phyloP scores from a whole-genome alignment of 2,113 vertebrate species.

The Ammodytes marinus region DNA sequence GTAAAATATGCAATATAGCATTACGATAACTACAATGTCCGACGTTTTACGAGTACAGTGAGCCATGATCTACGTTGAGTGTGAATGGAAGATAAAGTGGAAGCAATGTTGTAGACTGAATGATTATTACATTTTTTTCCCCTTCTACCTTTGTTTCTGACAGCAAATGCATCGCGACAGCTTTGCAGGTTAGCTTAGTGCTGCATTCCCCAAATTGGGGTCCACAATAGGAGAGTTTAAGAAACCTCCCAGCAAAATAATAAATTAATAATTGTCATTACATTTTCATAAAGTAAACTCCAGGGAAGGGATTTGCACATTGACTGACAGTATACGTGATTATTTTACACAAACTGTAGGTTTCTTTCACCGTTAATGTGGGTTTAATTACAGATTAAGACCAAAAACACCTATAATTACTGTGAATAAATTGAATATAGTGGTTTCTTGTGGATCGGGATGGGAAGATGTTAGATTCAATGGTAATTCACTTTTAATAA shows the following conservation, averaged over 20 bases:
- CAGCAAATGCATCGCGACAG: not conserved
- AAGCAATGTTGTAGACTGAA: not conserved
- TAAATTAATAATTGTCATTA: slow-evolving; percentile 35
- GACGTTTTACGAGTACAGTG: too few relatives aligned
- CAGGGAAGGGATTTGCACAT: not conserved
- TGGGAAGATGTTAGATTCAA: too few relatives aligned
- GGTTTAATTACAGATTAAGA: not conserved
- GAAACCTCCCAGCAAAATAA: not conserved
- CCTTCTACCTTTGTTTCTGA: not conserved
- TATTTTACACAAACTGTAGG: not conserved
- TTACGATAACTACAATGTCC: too few relatives aligned
- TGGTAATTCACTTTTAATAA: too few relatives aligned
- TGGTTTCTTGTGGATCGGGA: too few relatives aligned
- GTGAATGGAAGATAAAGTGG: too few relatives aligned
- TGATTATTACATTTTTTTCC: not conserved
- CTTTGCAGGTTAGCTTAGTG: slow-evolving; percentile 6
- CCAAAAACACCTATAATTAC: not conserved
- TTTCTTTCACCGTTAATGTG: not conserved
- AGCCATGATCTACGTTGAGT: too few relatives aligned
- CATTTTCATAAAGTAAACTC: slow-evolving; percentile 2
- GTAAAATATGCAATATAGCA: too few relatives aligned
- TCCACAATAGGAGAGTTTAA: not conserved
- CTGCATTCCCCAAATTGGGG: slow-evolving; percentile 18
- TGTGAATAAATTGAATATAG: too few relatives aligned
- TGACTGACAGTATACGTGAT: not conserved